Conservation (phyloP, 2,113 vertebrate genomes). For the human region DNA sequence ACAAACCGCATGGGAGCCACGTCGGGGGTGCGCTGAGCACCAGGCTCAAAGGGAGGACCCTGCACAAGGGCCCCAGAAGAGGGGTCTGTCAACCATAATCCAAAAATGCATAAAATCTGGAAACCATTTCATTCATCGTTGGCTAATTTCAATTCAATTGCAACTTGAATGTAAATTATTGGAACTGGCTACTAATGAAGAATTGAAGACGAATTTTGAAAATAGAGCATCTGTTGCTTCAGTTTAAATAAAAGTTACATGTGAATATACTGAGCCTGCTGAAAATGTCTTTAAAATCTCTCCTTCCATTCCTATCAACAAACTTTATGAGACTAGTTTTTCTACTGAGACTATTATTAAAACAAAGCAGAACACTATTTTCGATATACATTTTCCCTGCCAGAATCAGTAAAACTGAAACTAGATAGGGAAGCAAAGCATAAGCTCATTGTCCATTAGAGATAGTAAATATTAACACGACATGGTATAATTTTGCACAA, state of each 20-base stretch:
- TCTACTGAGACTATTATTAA: fast-evolving
- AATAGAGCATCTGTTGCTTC: not conserved
- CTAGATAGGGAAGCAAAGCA: not conserved
- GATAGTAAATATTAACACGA: not conserved
- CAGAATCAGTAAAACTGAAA: no score
- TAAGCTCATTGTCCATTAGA: no score
- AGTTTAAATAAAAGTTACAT: not conserved
- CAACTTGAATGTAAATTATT: fast-evolving
- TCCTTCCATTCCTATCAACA: not conserved
- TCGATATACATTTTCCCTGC: fast-evolving
- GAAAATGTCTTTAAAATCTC: no score
- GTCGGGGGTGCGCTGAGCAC: not conserved
- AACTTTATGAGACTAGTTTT: fast-evolving
- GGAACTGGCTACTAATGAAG: not conserved
- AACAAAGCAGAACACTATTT: fast-evolving
- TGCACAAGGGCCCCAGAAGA: not conserved
- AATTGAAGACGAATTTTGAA: not conserved
- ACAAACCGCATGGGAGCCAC: not conserved
- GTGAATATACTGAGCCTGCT: no score
- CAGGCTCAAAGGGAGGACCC: not conserved
- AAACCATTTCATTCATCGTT: fast-evolving
- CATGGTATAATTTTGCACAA: not conserved
- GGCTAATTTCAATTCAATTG: not conserved
- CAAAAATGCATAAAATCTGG: fast-evolving
- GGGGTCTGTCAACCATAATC: no score